These are phyloP conservation scores for Drosophila greeni DNA, from an alignment of 2,888 invertebrate species.

Conservation along the genomic window DNA sequence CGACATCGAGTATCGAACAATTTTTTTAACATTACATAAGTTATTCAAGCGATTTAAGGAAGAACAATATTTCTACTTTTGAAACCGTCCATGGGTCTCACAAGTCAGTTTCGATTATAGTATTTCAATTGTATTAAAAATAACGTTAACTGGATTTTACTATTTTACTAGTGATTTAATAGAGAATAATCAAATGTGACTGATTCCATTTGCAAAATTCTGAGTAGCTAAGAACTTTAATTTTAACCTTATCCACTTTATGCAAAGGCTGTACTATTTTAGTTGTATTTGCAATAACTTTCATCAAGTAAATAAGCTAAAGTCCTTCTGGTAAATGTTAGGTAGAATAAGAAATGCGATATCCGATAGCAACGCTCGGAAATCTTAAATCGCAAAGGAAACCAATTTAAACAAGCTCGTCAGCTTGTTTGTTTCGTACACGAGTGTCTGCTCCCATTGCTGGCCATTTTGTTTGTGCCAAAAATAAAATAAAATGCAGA, in stretches of 20 bases:
- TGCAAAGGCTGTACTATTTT: neutral
- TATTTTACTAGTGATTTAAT: neutral
- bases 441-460: conserved; percentile 17
- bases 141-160: neutral
- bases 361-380: neutral
- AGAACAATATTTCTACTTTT: no score
- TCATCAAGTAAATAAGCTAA: neutral
- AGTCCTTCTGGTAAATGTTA: neutral
- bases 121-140: neutral
- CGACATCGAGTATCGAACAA: no score
- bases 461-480: conserved; percentile 42
- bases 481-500: conserved; percentile 40
- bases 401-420: conserved; percentile 10
- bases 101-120: no score
- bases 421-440: conserved; percentile 18
- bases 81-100: no score
- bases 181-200: neutral
- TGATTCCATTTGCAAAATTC: neutral
- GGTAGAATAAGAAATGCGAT: neutral
- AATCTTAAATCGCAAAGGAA: conserved; percentile 5
- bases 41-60: no score
- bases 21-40: no score
- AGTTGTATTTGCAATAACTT: neutral
- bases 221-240: neutral
- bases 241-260: neutral